Percentiles rank a stretch among this genome's conserved stretches.
These are phyloP conservation scores for Crypturellus undulatus DNA, from an alignment of 2,113 vertebrate species.

Conservation along the genomic window DNA sequence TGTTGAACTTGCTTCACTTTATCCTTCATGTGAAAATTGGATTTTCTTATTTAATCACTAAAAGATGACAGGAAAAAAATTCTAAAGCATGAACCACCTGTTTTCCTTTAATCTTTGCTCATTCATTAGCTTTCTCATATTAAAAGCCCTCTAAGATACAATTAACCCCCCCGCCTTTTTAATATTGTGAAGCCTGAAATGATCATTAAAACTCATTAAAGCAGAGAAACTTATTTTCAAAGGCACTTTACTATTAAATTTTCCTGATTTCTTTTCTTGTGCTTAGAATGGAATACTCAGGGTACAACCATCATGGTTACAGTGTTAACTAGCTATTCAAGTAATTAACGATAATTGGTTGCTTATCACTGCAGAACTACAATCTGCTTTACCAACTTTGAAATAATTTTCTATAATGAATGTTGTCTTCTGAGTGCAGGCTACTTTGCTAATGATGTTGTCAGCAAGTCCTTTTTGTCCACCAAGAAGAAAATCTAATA, in stretches of 20 bases:
- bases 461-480: not conserved
- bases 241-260: conserved; percentile 7
- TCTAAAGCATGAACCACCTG: conserved; percentile 41
- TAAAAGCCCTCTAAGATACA: conserved; percentile 46
- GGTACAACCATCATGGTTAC: not conserved
- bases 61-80: conserved; percentile 26
- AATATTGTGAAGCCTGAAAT: conserved; percentile 21
- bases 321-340: conserved; percentile 4
- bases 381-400: not conserved
- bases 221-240: conserved; percentile 33
- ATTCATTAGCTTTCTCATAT: not conserved
- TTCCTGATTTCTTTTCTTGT: not conserved
- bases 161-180: conserved; percentile 39
- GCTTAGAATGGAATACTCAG: not conserved
- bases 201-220: conserved; percentile 49
- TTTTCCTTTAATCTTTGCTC: conserved; percentile 42
- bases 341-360: conserved; percentile 55
- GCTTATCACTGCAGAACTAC: not conserved
- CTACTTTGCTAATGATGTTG: not conserved
- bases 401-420: conserved; percentile 19
- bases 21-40: conserved; percentile 40
- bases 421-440: not conserved
- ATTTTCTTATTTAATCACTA: conserved; percentile 48
- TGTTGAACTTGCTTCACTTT: conserved; percentile 14
- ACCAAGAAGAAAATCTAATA: conserved; percentile 6